Evolutionary conservation across 37 sponge, comb jelly and placozoan species (phyloP), one percentile per base, ranked within the genome.

Genomic region (Bolinopsis microptera): DNA sequence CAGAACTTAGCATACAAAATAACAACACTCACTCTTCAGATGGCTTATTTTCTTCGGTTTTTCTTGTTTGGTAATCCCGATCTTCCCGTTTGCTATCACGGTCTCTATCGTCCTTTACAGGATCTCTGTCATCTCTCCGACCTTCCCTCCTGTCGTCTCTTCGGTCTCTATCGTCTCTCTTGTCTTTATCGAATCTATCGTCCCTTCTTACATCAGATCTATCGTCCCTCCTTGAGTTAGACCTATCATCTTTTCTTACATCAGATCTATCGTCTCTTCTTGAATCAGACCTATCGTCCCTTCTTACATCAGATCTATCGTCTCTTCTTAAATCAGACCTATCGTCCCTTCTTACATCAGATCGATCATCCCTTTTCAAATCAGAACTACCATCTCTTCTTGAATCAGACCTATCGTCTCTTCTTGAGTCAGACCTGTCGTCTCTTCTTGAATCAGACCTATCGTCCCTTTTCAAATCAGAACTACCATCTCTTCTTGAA

Each of bases 131-230:
- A 22, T 70, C 74, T 26, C 30, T 26, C 26, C 25, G 1, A 9
- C 16, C 74, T 8, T 70, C 74, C 32, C 30, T 80, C 38, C 82
- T 28, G 82, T 80, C 82, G 37, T 80, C 82, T 35, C 82, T 28
- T 8, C 35, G 3, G n/a, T 86, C 90, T 86, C 36, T 24, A 2
- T 86, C 90, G 31, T 28, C 75, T 24, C 26, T 72, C 18, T 24
- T 48, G 8, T 36, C 33, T 77, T 36, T 77, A 36, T 35, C 22
- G 36, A 34, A 35, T 8, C 33, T 16, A 28, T 32, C 80, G 18
- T 77, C 80, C 13, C 61, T 48, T 48, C 13, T 48, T 18, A 13
- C 5, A 48, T 48, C 61, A 36, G 34, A 80, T 34, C 82, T 8
- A 33, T 28, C 38, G 3, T 80, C 82, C 38, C 37, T 34, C 3